Percentiles rank a stretch among this genome's conserved stretches.
These are phyloP conservation scores for Rugalucina vietnamica DNA, from an alignment of 2,888 invertebrate genomes.

Conservation along the genomic window DNA sequence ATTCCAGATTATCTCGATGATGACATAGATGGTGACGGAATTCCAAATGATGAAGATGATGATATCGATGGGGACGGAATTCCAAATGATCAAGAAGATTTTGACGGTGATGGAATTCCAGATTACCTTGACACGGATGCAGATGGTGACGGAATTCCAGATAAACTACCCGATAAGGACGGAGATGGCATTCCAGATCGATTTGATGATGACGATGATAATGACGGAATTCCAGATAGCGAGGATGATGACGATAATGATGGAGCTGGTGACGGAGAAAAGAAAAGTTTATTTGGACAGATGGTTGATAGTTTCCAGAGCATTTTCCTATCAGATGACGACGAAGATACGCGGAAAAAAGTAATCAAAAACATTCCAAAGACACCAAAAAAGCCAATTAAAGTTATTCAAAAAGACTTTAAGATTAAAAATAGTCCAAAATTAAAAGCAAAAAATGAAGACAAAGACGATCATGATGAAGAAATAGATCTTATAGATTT, in stretches of 20 bases:
- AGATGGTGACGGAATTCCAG: constrained; percentile 78
- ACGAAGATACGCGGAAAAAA: constrained; percentile 49
- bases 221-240: constrained; percentile 70
- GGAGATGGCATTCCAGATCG: constrained; percentile 81
- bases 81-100: constrained; percentile 65
- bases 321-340: constrained; percentile 64
- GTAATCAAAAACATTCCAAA: constrained; percentile 62
- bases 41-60: constrained; percentile 70
- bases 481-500: constrained; percentile 69
- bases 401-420: constrained; percentile 22
- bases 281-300: constrained; percentile 64
- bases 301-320: constrained; percentile 65
- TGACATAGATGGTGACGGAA: constrained; percentile 78
- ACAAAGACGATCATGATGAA: constrained; percentile 65
- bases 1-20: constrained; percentile 77
- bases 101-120: constrained; percentile 67
- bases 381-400: constrained; percentile 29
- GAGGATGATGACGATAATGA: constrained; percentile 33
- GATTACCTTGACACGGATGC: constrained; percentile 64
- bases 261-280: constrained; percentile 7
- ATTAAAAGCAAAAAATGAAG: constrained; percentile 40
- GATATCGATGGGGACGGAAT: constrained; percentile 79
- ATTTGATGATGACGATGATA: constrained; percentile 66
- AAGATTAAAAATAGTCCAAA: constrained; percentile 37
- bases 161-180: constrained; percentile 73